phyloP scores from a whole-genome alignment of 1,140 invertebrate species.

The Latrodectus geometricus region DNA sequence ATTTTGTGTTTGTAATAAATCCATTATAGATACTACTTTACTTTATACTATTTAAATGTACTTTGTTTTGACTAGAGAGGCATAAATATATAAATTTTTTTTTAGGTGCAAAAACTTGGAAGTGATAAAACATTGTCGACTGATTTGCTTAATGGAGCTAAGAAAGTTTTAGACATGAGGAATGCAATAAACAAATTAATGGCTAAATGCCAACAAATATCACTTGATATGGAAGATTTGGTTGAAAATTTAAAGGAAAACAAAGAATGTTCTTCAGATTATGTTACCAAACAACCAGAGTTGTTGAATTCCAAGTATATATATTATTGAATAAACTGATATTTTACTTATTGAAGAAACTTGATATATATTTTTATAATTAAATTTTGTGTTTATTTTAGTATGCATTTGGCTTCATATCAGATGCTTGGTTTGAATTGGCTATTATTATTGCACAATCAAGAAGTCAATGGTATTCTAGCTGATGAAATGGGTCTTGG shows the following conservation, averaged over 20 bases:
- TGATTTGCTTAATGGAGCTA: slow-evolving; percentile 70
- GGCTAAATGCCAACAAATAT: slow-evolving; percentile 71
- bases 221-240: slow-evolving; percentile 69
- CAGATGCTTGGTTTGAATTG: slow-evolving; percentile 96
- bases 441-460: slow-evolving; percentile 88
- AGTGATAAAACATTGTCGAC: slow-evolving; percentile 67
- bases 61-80: too few relatives aligned
- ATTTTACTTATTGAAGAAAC: not conserved
- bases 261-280: slow-evolving; percentile 64
- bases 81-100: not conserved
- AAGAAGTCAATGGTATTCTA: slow-evolving; percentile 92
- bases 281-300: slow-evolving; percentile 70
- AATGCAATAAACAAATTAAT: slow-evolving; percentile 70
- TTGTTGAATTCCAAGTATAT: slow-evolving; percentile 68
- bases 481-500: slow-evolving; percentile 91
- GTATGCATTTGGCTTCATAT: slow-evolving; percentile 81
- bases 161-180: slow-evolving; percentile 70
- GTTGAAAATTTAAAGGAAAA: slow-evolving; percentile 68
- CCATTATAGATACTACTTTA: too few relatives aligned
- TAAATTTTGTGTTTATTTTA: slow-evolving; percentile 22
- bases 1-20: too few relatives aligned
- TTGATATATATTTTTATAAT: not conserved
- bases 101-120: slow-evolving; percentile 68
- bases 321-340: slow-evolving; percentile 40
- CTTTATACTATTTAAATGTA: too few relatives aligned